Percentiles rank a stretch among this genome's conserved stretches.
Evolutionary conservation across 2,888 invertebrate species (phyloP).

Genomic region (Blera fallax): DNA sequence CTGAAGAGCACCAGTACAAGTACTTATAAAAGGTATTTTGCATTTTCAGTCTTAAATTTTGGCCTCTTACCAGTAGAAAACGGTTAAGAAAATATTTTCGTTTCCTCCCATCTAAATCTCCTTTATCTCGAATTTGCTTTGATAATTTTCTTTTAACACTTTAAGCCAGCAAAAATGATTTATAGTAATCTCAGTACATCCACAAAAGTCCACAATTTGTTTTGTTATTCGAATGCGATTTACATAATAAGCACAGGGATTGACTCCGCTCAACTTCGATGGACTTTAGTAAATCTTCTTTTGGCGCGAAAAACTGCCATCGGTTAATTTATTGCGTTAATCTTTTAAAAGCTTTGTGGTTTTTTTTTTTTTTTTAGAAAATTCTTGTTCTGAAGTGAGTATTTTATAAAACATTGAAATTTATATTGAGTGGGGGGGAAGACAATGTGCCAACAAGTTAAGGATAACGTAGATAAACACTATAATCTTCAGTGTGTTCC

Average conservation of each 20-base stretch:
- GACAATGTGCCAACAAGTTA: too few species aligned
- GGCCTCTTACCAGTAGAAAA: neutral
- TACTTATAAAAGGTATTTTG: neutral
- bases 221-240: conserved; percentile 40
- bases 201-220: conserved; percentile 25
- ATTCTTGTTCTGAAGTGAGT: neutral
- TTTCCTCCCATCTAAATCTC: neutral
- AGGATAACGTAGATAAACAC: too few species aligned
- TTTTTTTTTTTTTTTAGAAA: neutral
- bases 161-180: conserved; percentile 40
- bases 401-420: neutral
- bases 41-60: neutral
- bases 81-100: neutral
- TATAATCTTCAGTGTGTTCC: too few species aligned
- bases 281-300: conserved; percentile 43
- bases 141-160: conserved; percentile 42
- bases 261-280: conserved; percentile 27
- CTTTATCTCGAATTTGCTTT: conserved; percentile 22
- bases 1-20: too few species aligned
- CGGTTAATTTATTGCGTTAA: conserved; percentile 56
- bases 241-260: conserved; percentile 50
- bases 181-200: conserved; percentile 27
- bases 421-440: neutral
- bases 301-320: conserved; percentile 18
- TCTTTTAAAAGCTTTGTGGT: conserved; percentile 55